phyloP scores from a whole-genome alignment of 2,113 vertebrate genomes.

The Ictalurus punctatus region DNA sequence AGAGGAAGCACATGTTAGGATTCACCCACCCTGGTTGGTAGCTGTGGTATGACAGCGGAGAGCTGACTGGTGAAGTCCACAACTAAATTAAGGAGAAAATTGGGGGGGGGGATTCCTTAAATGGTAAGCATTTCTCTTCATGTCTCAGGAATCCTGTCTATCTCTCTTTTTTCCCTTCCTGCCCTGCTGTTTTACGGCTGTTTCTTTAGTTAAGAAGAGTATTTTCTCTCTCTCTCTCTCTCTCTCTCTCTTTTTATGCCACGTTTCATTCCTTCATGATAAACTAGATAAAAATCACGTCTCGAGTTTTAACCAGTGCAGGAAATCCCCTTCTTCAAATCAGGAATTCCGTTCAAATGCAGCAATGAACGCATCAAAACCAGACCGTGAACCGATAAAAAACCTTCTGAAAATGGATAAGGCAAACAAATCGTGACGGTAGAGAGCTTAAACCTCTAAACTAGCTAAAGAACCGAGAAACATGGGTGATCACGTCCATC shows the following conservation, averaged over 20 bases:
- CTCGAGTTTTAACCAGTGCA: neutral
- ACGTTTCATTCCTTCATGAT: neutral
- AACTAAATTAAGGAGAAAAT: neutral
- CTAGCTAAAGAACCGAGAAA: neutral
- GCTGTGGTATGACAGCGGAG: neutral
- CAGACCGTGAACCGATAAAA: no score
- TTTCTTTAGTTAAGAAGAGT: neutral
- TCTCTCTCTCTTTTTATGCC: neutral
- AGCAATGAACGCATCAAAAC: neutral
- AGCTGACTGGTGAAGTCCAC: neutral
- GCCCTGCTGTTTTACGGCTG: neutral
- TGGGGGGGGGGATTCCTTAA: neutral
- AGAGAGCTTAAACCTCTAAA: neutral
- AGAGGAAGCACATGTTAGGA: neutral
- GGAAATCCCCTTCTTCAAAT: neutral
- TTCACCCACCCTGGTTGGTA: neutral
- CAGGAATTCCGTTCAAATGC: neutral
- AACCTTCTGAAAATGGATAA: no score
- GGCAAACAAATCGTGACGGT: neutral
- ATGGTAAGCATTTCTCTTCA: neutral
- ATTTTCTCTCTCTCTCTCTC: neutral
- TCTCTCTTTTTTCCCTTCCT: neutral
- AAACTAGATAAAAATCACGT: neutral
- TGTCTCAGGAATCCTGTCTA: neutral
- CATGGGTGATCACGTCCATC: neutral